Evolutionary conservation across 2,888 invertebrate genomes (phyloP), one percentile per base, ranked within the genome.

Genomic region (Parnassius smintheus): DNA sequence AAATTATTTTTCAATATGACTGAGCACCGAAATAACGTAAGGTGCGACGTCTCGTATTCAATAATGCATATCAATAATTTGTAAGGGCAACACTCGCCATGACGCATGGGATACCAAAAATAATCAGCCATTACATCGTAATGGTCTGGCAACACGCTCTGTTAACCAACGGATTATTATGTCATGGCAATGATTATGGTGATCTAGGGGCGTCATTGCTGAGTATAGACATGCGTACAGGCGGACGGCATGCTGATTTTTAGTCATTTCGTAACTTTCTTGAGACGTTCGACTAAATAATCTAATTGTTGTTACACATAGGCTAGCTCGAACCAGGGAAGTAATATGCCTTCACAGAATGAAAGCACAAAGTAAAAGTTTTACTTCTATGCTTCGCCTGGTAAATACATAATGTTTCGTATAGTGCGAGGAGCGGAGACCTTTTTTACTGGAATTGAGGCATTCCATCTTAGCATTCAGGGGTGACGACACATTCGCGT

Each of bases 141-240:
- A 82, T 80, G 77, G 78, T 68, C 69, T 68, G 68, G 72, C 70
- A 77, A 69, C 79, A 83, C 84, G 85, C 78, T 85, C 85, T 83
- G 82, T 84, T 85, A 82, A 82, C 76, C 75, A 66, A 62, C 68
- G 75, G 77, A 81, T 80, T 83, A 82, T 85, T 82, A 80, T 83
- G 83, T 84, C 84, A 81, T 76, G 74, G 64, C 70, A 71, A 79
- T 81, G 77, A 77, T 76, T 76, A 80, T 75, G 75, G 72, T 79
- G 77, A 81, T 81, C 75, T 77, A 75, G 80, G 77, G 78, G 73
- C 75, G 68, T 51, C 51, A 67, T 67, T 65, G 54, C 7, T 18
- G n/a, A 58, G 53, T 50, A 53, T 53, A 55, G 48, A 22, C 41
- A 3, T 22, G 35, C 9, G 71, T 63, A 70, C 69, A 65, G 56